A percentile compares a stretch with the other conserved stretches of the same genome.
phyloP scores from a whole-genome alignment of 2,888 invertebrate species.

The Galerucella pusilla region DNA sequence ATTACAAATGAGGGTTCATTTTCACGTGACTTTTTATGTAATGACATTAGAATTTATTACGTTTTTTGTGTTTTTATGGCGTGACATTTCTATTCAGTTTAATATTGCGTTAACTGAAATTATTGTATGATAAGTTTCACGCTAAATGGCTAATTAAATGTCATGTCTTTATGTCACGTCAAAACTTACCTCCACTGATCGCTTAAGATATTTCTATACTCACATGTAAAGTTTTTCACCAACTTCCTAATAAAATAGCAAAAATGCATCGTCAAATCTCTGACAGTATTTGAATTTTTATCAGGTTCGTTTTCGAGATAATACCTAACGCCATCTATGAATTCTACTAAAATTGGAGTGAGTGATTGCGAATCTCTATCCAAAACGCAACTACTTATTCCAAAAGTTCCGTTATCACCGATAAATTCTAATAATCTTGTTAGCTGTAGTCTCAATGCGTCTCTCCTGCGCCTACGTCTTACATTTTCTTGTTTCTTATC shows the following conservation, averaged over 20 bases:
- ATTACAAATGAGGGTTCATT: no score
- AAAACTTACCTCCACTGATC: neutral
- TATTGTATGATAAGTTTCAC: no score
- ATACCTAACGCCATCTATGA: constrained; percentile 91
- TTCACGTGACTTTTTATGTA: no score
- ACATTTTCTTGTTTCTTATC: constrained; percentile 98
- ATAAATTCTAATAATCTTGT: constrained; percentile 92
- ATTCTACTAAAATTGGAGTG: constrained; percentile 89
- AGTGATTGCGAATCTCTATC: constrained; percentile 83
- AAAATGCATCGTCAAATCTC: constrained; percentile 93
- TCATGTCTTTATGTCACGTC: neutral
- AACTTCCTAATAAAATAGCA: constrained; percentile 94
- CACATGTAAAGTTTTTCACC: constrained; percentile 91
- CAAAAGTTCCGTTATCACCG: constrained; percentile 91
- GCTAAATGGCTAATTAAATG: no score
- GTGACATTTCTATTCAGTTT: no score
- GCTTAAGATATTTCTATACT: constrained; percentile 62
- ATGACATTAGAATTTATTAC: no score
- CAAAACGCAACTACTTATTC: constrained; percentile 83
- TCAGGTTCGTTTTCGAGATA: constrained; percentile 95
- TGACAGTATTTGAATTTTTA: constrained; percentile 87
- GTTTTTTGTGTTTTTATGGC: no score
- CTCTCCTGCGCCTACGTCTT: constrained; percentile 88
- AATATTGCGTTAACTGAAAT: no score
- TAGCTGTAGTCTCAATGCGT: constrained; percentile 91